A percentile compares a stretch with the other conserved stretches of the same genome.
Evolutionary conservation across 1,140 invertebrate genomes (phyloP).

Genomic region (Druon quercuslanigerum): DNA sequence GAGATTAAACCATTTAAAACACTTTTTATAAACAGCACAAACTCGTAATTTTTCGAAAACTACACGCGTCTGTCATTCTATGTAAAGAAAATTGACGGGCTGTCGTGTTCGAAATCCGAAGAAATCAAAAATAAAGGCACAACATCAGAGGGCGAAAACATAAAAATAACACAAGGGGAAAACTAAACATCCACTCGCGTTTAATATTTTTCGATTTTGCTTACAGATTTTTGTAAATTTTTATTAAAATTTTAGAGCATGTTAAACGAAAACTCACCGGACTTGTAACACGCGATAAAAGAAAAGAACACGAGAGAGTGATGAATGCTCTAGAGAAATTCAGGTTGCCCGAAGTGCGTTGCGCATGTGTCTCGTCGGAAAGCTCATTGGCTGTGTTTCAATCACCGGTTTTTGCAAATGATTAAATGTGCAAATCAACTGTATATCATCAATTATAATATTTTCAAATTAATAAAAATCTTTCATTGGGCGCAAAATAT

Average conservation of each 20-base stretch:
- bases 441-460: too few species aligned
- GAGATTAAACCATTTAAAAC: too few species aligned
- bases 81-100: background rate
- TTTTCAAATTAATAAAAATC: too few species aligned
- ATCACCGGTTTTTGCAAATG: too few species aligned
- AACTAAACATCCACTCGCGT: background rate
- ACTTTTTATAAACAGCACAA: background rate
- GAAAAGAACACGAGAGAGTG: conserved; percentile 53
- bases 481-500: too few species aligned
- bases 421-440: too few species aligned
- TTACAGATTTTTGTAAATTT: conserved; percentile 38
- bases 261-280: conserved; percentile 47
- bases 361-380: too few species aligned
- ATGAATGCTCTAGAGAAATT: too few species aligned
- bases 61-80: background rate
- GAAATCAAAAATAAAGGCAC: conserved; percentile 30
- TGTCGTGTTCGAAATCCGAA: conserved; percentile 34
- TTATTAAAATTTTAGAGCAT: conserved; percentile 37
- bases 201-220: conserved; percentile 44
- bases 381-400: too few species aligned
- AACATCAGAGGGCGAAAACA: background rate
- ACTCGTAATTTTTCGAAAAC: background rate
- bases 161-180: conserved; percentile 4
- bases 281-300: conserved; percentile 55
- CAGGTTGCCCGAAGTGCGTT: too few species aligned